A percentile compares a stretch with the other conserved stretches of the same genome.
Evolutionary conservation across 2,797 vertebrate species (phyloP).

Genomic region (Scolopax bukidnonensis): DNA sequence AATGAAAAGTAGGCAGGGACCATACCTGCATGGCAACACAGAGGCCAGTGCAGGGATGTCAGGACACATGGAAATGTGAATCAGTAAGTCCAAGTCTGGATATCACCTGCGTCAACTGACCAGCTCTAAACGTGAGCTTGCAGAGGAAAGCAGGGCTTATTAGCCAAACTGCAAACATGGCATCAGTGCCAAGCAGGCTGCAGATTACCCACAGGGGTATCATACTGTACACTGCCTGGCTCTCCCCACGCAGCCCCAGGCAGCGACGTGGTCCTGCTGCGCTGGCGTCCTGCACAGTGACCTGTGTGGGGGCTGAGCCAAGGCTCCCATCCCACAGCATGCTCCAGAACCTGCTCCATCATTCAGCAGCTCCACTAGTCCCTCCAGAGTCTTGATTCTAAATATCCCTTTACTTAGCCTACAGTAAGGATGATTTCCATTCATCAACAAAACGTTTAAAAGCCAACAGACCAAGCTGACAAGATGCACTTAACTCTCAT

Average conservation of each 20-base stretch:
- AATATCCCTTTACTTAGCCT: neutral
- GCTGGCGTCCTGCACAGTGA: rapidly evolving
- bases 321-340: rapidly evolving
- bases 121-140: neutral
- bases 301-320: neutral
- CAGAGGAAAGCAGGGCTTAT: neutral
- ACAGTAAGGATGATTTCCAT: neutral
- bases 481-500: constrained; percentile 22
- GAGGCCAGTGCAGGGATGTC: neutral
- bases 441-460: neutral
- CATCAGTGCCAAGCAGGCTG: neutral
- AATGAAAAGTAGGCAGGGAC: neutral
- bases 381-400: neutral
- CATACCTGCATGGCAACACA: neutral
- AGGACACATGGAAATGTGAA: neutral
- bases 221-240: rapidly evolving
- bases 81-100: neutral
- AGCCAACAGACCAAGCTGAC: constrained; percentile 37
- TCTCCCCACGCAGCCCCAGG: rapidly evolving
- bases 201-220: rapidly evolving
- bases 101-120: neutral
- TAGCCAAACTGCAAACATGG: neutral
- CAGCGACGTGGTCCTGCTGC: rapidly evolving
- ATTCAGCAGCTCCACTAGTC: rapidly evolving
- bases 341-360: neutral